Conservation (phyloP, 2,113 vertebrate genomes). For the Austrofundulus limnaeus region DNA sequence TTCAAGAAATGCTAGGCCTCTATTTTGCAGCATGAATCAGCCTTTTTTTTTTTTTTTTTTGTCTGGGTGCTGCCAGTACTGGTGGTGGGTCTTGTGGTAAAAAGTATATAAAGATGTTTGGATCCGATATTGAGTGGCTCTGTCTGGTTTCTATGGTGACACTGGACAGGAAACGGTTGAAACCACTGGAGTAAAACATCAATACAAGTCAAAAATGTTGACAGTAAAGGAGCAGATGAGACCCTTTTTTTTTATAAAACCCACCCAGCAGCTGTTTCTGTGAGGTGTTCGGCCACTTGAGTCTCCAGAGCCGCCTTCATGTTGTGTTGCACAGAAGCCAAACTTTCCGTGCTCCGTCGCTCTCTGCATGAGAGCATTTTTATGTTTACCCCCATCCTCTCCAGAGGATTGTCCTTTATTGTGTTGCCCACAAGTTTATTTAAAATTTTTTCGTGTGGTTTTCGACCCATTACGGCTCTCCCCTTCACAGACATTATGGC, state of each 20-base stretch:
- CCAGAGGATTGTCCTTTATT: not conserved
- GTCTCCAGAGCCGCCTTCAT: not conserved
- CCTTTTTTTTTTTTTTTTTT: too few relatives aligned
- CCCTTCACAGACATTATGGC: not conserved
- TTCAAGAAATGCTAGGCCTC: too few relatives aligned
- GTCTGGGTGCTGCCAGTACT: too few relatives aligned
- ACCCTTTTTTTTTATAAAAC: not conserved
- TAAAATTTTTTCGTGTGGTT: not conserved
- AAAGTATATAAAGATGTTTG: not conserved
- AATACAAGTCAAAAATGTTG: not conserved
- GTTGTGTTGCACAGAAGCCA: not conserved
- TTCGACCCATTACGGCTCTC: not conserved
- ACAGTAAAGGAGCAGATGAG: not conserved
- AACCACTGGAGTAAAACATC: conserved; percentile 3
- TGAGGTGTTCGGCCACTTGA: not conserved
- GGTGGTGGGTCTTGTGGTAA: too few relatives aligned
- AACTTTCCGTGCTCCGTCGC: not conserved
- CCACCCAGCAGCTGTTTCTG: not conserved
- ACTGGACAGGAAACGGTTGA: conserved; percentile 7
- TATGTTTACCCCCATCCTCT: not conserved
- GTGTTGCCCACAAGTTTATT: not conserved
- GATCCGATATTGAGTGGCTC: not conserved
- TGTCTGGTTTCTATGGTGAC: conserved; percentile 19
- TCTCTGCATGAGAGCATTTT: not conserved
- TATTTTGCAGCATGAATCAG: not conserved